Percentiles rank a stretch among this genome's conserved stretches.
These are phyloP conservation scores for Pygocentrus nattereri DNA, from an alignment of 2,797 vertebrate genomes.

Conservation along the genomic window DNA sequence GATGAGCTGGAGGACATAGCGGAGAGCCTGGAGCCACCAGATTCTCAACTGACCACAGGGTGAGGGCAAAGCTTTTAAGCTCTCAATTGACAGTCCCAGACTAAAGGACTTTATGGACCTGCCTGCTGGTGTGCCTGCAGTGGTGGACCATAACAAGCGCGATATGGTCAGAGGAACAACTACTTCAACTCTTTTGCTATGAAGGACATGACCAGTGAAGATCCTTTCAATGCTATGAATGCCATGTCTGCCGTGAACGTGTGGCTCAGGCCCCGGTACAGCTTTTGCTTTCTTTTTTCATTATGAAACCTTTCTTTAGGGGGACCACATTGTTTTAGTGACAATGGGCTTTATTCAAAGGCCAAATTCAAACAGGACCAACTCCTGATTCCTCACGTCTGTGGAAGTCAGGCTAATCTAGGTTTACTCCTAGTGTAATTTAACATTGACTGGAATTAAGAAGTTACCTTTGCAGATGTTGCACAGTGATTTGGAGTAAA, in stretches of 20 bases:
- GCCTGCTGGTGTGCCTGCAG: constrained; percentile 3
- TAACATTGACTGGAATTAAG: not conserved
- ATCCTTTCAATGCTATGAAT: not conserved
- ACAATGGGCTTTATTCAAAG: not conserved
- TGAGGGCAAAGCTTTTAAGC: constrained; percentile 41
- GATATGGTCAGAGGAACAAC: not conserved
- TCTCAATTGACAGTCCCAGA: not conserved
- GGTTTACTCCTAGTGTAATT: constrained; percentile 7
- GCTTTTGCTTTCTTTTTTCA: not conserved
- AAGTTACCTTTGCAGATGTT: not conserved
- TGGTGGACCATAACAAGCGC: constrained; percentile 29
- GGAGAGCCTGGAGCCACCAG: constrained; percentile 68
- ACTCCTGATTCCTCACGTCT: not conserved
- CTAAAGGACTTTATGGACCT: constrained; percentile 23
- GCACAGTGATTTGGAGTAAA: not conserved
- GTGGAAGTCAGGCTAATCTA: not conserved
- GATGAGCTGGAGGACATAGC: constrained; percentile 74
- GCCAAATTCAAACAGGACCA: constrained; percentile 29
- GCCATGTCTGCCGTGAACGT: not conserved
- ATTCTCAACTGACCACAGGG: constrained; percentile 56
- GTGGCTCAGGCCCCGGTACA: not conserved
- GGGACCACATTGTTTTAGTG: constrained; percentile 9
- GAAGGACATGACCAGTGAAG: not conserved
- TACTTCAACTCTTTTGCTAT: not conserved
- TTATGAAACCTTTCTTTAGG: constrained; percentile 4